Percentiles rank a stretch among this genome's conserved stretches.
Evolutionary conservation across 2,888 invertebrate genomes (phyloP).

Genomic region (Actias luna): DNA sequence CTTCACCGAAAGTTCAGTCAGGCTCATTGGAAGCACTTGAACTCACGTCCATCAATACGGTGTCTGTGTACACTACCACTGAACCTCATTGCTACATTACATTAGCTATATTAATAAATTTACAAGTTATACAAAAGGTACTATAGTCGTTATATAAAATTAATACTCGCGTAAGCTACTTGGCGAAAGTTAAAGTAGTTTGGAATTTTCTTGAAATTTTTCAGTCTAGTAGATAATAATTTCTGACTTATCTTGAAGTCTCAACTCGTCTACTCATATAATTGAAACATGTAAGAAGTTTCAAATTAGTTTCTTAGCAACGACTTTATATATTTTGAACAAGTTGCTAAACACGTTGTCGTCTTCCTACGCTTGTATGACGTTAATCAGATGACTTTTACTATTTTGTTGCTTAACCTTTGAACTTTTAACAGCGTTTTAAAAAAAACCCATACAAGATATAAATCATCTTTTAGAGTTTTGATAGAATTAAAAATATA

Average conservation of each 20-base stretch:
- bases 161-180: background rate
- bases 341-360: background rate
- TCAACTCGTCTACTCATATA: background rate
- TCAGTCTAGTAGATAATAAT: background rate
- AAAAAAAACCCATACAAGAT: no score
- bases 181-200: background rate
- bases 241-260: background rate
- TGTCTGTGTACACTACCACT: no score
- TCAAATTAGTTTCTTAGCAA: slow-evolving; percentile 4
- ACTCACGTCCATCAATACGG: no score
- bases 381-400: background rate
- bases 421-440: background rate
- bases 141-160: background rate
- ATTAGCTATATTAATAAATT: no score
- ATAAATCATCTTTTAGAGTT: no score
- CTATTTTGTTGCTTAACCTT: background rate
- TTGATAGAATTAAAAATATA: no score
- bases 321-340: slow-evolving; percentile 2
- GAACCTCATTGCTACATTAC: no score
- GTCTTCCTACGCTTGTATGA: background rate
- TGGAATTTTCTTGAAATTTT: background rate
- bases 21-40: no score
- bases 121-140: background rate
- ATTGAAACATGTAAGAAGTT: slow-evolving; percentile 1
- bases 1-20: no score